phyloP scores from a whole-genome alignment of 2,797 vertebrate species.

The Centroberyx gerrardi region DNA sequence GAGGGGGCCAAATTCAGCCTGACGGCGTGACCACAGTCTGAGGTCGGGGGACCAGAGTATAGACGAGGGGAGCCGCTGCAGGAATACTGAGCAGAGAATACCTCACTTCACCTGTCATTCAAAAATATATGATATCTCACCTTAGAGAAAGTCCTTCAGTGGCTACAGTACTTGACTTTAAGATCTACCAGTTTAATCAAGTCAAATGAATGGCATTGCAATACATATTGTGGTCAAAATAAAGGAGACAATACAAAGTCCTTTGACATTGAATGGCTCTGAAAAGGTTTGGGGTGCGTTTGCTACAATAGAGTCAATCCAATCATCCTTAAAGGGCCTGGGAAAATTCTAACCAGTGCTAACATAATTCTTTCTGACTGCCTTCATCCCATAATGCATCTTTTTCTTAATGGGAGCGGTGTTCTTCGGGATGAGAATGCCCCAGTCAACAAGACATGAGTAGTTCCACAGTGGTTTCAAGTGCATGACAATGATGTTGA shows the following conservation, averaged over 20 bases:
- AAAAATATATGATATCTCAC: conserved; percentile 16
- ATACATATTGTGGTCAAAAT: not conserved
- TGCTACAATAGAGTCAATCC: not conserved
- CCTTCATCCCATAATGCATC: conserved; percentile 61
- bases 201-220: not conserved
- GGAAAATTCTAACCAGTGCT: conserved; percentile 1
- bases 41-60: conserved; percentile 51
- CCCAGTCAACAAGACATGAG: conserved; percentile 67
- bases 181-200: not conserved
- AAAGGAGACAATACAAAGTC: not conserved
- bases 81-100: conserved; percentile 28
- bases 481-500: conserved; percentile 58
- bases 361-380: conserved; percentile 56
- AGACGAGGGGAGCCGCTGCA: conserved; percentile 8
- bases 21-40: conserved; percentile 53
- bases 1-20: conserved; percentile 57
- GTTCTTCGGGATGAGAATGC: conserved; percentile 49
- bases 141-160: not conserved
- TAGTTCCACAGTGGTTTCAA: conserved; percentile 70
- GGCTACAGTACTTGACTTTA: not conserved
- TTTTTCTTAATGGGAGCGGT: conserved; percentile 1
- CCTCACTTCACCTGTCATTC: conserved; percentile 38
- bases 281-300: not conserved
- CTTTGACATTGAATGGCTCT: not conserved
- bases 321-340: not conserved